Evolutionary conservation across 2,113 vertebrate genomes (phyloP).

Genomic region (Ameiurus melas): DNA sequence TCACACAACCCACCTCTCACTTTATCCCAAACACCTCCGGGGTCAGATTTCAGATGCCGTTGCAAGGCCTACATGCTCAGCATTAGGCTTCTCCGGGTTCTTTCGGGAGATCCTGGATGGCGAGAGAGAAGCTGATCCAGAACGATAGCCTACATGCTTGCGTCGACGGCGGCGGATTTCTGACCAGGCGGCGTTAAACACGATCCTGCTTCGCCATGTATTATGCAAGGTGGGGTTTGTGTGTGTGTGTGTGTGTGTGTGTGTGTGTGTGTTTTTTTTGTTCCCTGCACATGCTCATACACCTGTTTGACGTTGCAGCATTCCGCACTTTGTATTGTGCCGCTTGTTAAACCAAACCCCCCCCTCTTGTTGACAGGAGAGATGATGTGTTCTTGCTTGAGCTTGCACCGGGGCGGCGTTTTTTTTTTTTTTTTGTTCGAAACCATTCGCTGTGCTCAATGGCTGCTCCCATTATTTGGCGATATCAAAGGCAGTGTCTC

Average conservation of each 20-base stretch:
- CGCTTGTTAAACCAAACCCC: conserved; percentile 68
- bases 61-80: neutral
- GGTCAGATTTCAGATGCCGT: conserved; percentile 30
- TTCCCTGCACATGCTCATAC: conserved; percentile 17
- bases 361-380: conserved; percentile 68
- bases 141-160: neutral
- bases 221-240: neutral
- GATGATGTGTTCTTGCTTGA: conserved; percentile 71
- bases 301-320: conserved; percentile 46
- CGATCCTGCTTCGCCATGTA: neutral
- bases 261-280: neutral
- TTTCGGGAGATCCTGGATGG: neutral
- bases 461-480: conserved; percentile 65
- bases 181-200: neutral
- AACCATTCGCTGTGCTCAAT: conserved; percentile 67
- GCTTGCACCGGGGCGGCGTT: conserved; percentile 64
- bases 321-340: conserved; percentile 50
- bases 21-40: conserved; percentile 50
- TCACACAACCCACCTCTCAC: conserved; percentile 46
- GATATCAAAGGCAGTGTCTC: conserved; percentile 69
- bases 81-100: neutral
- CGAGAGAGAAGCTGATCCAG: neutral
- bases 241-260: too few species aligned
- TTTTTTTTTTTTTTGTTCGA: conserved; percentile 52
- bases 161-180: neutral